Conservation (phyloP, 2,113 vertebrate genomes). For the Psilopsiagon aymara region DNA sequence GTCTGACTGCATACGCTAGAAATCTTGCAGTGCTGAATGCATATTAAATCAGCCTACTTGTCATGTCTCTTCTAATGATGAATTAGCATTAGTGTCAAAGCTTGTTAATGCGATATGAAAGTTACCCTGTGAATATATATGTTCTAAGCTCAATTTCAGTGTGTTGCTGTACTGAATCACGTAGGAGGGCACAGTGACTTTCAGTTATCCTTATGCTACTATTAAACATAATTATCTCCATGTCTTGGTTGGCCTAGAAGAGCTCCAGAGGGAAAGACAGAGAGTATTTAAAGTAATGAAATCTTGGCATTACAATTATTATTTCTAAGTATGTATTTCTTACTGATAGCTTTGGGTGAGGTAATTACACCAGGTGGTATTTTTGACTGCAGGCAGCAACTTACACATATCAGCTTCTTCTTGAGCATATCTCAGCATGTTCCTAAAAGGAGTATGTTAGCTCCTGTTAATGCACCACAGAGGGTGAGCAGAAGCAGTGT, state of each 20-base stretch:
- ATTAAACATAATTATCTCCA: background rate
- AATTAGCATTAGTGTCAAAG: background rate
- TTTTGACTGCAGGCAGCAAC: background rate
- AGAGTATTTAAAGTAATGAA: background rate
- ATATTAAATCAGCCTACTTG: background rate
- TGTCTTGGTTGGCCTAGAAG: background rate
- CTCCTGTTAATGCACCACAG: accelerated
- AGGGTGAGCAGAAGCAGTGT: background rate
- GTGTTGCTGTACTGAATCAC: background rate
- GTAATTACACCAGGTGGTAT: background rate
- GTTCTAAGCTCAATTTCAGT: background rate
- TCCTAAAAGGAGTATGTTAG: background rate
- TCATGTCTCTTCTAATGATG: background rate
- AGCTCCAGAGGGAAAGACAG: background rate
- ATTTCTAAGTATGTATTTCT: background rate
- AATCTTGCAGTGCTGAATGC: background rate
- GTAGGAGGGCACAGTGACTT: background rate
- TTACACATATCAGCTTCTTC: background rate
- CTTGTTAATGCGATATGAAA: background rate
- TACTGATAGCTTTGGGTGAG: background rate
- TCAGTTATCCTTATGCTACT: background rate
- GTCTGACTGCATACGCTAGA: background rate
- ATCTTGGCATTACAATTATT: background rate
- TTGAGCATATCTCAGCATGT: background rate
- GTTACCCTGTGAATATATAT: background rate